These are phyloP conservation scores for Nomada ferruginata DNA, from an alignment of 2,888 invertebrate genomes.

Conservation along the genomic window DNA sequence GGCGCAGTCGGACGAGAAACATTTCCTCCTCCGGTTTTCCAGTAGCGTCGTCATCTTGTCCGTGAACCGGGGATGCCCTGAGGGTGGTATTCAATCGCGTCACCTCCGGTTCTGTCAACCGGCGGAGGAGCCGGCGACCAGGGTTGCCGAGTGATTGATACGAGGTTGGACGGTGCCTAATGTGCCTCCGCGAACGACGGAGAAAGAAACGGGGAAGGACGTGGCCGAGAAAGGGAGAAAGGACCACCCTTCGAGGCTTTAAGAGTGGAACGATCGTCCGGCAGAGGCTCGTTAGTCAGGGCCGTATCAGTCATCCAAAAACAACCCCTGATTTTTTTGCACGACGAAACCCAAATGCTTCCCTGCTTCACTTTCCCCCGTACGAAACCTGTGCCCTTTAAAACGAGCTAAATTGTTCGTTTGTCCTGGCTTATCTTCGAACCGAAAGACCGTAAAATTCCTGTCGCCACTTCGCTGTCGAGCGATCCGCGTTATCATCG, in stretches of 20 bases:
- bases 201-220: slow-evolving; percentile 54
- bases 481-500: neutral
- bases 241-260: slow-evolving; percentile 76
- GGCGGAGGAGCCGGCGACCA: slow-evolving; percentile 44
- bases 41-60: slow-evolving; percentile 46
- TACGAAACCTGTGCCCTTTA: slow-evolving; percentile 66
- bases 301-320: slow-evolving; percentile 81
- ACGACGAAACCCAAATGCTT: slow-evolving; percentile 18
- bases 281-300: slow-evolving; percentile 80
- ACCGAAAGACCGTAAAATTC: neutral
- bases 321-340: slow-evolving; percentile 75
- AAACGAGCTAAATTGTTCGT: slow-evolving; percentile 81
- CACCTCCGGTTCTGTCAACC: slow-evolving; percentile 78
- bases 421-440: slow-evolving; percentile 71
- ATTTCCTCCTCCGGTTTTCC: slow-evolving; percentile 57
- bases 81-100: slow-evolving; percentile 78
- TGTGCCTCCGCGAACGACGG: slow-evolving; percentile 71
- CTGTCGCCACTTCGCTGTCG: neutral
- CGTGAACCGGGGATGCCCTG: slow-evolving; percentile 45
- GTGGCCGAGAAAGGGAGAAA: slow-evolving; percentile 48
- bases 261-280: slow-evolving; percentile 76
- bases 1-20: slow-evolving; percentile 50
- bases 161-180: slow-evolving; percentile 81
- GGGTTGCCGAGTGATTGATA: slow-evolving; percentile 81
- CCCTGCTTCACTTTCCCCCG: slow-evolving; percentile 28